A percentile compares a stretch with the other conserved stretches of the same genome.
Conservation (phyloP, 2,113 vertebrate genomes). For the Eublepharis macularius region DNA sequence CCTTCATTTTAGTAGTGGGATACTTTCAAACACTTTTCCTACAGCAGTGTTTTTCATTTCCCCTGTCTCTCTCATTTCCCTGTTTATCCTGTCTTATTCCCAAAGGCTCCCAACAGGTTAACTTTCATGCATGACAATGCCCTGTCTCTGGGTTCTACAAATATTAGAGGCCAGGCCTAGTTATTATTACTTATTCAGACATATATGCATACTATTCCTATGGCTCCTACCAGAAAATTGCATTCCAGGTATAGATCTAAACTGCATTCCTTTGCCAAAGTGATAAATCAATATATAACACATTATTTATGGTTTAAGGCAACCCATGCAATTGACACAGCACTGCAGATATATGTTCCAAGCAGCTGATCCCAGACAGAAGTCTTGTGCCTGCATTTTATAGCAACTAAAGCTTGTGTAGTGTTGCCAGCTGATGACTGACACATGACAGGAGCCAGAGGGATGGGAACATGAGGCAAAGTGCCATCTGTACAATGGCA, state of each 20-base stretch:
- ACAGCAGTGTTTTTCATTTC: background rate
- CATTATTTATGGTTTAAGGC: background rate
- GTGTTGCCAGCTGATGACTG: too few species aligned
- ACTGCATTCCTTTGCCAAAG: background rate
- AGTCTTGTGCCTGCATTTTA: too few species aligned
- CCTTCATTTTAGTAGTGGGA: slow-evolving; percentile 38
- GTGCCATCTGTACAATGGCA: too few species aligned
- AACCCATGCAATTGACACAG: too few species aligned
- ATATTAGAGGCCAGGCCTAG: background rate
- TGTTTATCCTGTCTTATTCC: background rate
- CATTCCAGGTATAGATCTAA: background rate
- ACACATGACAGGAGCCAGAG: too few species aligned
- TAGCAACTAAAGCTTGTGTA: too few species aligned
- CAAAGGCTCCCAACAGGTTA: background rate
- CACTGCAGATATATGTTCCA: too few species aligned
- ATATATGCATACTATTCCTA: background rate
- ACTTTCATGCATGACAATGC: background rate
- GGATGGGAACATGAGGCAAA: too few species aligned
- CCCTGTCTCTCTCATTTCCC: background rate
- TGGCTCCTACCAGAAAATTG: background rate
- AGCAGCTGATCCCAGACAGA: too few species aligned
- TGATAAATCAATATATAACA: background rate
- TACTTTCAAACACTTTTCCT: slow-evolving; percentile 53
- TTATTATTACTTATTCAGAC: background rate
- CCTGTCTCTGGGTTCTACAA: background rate